A percentile compares a stretch with the other conserved stretches of the same genome.
phyloP scores from a whole-genome alignment of 2,113 vertebrate genomes.

The Microcebus murinus region DNA sequence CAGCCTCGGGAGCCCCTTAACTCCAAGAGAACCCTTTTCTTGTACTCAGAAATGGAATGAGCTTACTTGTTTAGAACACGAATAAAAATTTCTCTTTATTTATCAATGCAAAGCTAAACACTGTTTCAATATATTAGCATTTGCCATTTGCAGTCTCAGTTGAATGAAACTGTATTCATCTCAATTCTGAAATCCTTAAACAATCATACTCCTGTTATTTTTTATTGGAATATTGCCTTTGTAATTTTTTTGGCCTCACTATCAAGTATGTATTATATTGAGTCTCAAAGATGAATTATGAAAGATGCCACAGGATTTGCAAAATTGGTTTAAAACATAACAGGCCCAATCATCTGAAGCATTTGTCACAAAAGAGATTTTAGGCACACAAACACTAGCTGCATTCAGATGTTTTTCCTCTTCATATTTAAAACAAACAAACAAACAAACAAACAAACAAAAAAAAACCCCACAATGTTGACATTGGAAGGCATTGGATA shows the following conservation, averaged over 20 bases:
- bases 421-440: neutral
- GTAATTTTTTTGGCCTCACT: neutral
- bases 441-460: no score
- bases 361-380: neutral
- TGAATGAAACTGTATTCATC: neutral
- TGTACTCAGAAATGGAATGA: neutral
- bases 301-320: neutral
- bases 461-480: neutral
- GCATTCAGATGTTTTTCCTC: neutral
- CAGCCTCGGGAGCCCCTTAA: neutral
- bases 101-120: neutral
- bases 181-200: neutral
- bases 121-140: neutral
- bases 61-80: neutral
- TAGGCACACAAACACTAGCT: neutral
- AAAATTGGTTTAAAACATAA: neutral
- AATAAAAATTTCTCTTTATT: constrained; percentile 17
- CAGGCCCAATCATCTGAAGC: neutral
- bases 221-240: neutral
- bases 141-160: neutral
- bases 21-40: neutral
- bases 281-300: neutral
- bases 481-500: neutral
- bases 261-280: neutral
- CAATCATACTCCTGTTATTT: neutral